These are phyloP conservation scores for Heliconius eleuchia DNA, from an alignment of 1,140 invertebrate species.

Conservation along the genomic window DNA sequence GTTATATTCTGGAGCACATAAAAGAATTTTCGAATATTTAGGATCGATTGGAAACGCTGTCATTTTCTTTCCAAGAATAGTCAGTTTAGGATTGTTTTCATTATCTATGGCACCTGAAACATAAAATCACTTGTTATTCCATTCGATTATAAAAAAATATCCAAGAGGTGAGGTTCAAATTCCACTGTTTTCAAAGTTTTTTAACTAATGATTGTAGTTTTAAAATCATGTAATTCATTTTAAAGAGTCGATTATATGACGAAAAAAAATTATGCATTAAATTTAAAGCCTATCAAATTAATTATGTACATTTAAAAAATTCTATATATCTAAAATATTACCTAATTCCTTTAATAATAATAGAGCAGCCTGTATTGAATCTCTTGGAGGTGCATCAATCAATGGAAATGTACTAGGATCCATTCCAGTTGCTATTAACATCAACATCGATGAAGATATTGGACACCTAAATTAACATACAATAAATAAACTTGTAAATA, in stretches of 20 bases:
- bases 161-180: not conserved
- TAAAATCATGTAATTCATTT: no score
- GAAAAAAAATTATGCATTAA: no score
- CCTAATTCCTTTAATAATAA: constrained; percentile 88
- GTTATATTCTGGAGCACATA: constrained; percentile 88
- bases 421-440: constrained; percentile 92
- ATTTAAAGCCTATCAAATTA: not conserved
- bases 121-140: not conserved
- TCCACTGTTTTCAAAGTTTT: not conserved
- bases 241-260: no score
- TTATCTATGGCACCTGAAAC: constrained; percentile 75
- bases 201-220: no score
- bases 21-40: constrained; percentile 91
- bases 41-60: constrained; percentile 96
- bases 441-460: constrained; percentile 88
- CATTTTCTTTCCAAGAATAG: constrained; percentile 92
- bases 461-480: constrained; percentile 81
- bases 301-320: not conserved
- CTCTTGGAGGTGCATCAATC: constrained; percentile 91
- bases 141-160: not conserved
- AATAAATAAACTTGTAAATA: not conserved
- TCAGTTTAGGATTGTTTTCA: constrained; percentile 84
- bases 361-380: constrained; percentile 86
- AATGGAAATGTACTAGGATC: constrained; percentile 94
- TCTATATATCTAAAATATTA: not conserved